Evolutionary conservation across 2,797 vertebrate species (phyloP), one percentile per base, ranked within the genome.

Genomic region (Acipenser ruthenus): DNA sequence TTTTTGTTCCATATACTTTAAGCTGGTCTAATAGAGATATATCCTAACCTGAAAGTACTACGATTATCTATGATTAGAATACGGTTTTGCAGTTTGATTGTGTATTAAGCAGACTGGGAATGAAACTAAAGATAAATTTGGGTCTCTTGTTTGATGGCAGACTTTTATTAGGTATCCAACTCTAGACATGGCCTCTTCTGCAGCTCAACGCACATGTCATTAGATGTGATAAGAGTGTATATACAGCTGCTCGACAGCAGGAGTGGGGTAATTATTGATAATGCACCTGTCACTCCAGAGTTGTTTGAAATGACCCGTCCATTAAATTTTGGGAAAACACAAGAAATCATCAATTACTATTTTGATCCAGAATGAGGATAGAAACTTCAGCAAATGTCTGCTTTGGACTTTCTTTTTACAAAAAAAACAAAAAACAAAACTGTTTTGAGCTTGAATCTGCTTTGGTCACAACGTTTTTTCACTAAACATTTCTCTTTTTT

Each of bases 211-310:
- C 51, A n/a, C 6, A 23, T 50, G 50, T 64, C 49, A 49, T 65
- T 65, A 50, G 83, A 86, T 88, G 80, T 74, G 78, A 84, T 82
- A 68, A 73, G 78, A 7, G 76, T 87, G 82, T 87, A 70, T 84
- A 85, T 82, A 86, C 80, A 87, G 82, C 77, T 84, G 77, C 73
- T 71, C 69, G 63, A 47, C 71, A 67, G 23, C 59, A 49, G 73
- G 71, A 71, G 74, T 77, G 78, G 83, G 79, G 78, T 84, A 85
- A 87, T 86, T 86, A 83, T 79, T 82, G 73, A 74, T 75, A 83
- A 82, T 72, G 78, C 81, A 82, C 78, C 82, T 87, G 84, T 87
- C 80, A 83, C 79, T 74, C 77, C 81, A 81, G 50, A 84, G 72
- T 80, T 83, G 69, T 71, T 67, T 68, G 52, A 49, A 69, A 66